Percentiles rank a stretch among this genome's conserved stretches.
These are phyloP conservation scores for Thomomys bottae DNA, from an alignment of 2,113 vertebrate genomes.

Conservation along the genomic window DNA sequence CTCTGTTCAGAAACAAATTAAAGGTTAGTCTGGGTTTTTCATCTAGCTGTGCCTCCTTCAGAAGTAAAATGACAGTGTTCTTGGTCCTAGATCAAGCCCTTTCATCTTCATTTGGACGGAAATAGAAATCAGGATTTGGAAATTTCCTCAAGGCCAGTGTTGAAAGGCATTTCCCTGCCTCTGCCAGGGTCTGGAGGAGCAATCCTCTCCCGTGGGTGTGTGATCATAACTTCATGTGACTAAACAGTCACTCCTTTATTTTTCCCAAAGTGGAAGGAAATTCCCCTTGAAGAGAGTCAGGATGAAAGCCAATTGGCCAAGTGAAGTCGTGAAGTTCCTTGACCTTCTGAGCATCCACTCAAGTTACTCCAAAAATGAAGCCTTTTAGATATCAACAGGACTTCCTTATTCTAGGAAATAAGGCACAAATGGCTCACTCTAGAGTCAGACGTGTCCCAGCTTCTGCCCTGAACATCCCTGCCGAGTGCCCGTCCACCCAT, in stretches of 20 bases:
- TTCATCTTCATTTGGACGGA: neutral
- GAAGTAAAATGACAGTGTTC: slow-evolving; percentile 16
- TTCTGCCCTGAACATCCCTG: neutral
- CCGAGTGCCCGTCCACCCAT: fast-evolving
- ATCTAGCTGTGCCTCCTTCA: slow-evolving; percentile 2
- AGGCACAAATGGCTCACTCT: neutral
- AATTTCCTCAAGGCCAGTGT: neutral
- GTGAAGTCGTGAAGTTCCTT: neutral
- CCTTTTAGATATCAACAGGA: neutral
- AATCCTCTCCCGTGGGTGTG: neutral
- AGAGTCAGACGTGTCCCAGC: neutral
- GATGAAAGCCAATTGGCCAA: neutral
- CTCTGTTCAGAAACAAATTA: neutral
- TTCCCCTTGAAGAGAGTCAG: neutral
- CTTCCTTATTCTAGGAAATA: neutral
- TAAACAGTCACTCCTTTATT: neutral
- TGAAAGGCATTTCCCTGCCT: neutral
- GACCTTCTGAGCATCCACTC: neutral
- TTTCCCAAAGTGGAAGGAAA: neutral
- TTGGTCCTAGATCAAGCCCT: neutral
- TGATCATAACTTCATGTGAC: neutral
- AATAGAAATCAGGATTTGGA: neutral
- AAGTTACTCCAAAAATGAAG: neutral
- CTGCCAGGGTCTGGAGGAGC: neutral
- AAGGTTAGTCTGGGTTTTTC: slow-evolving; percentile 36